Conservation (phyloP, 1,140 invertebrate species). For the Platyscapa corneri region DNA sequence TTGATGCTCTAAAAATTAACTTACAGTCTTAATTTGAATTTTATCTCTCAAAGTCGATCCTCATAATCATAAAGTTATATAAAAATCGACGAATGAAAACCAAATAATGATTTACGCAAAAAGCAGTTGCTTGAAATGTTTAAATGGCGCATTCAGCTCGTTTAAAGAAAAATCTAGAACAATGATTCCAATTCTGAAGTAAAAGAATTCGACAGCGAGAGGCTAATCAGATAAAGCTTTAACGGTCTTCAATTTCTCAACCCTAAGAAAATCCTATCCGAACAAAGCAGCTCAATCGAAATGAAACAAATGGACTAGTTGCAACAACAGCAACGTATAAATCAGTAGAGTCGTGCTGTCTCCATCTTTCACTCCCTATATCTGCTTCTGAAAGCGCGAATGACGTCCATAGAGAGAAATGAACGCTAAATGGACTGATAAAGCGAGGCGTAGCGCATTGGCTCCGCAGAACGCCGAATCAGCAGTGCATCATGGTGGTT, state of each 20-base stretch:
- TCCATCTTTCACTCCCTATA: neutral
- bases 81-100: no score
- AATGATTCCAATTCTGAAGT: neutral
- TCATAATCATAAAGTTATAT: no score
- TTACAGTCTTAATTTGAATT: no score
- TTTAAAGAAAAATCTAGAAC: no score
- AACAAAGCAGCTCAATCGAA: neutral
- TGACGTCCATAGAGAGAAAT: conserved; percentile 49
- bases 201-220: neutral
- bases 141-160: no score
- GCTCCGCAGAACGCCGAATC: conserved; percentile 39
- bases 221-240: neutral
- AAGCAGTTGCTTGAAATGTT: no score
- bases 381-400: conserved; percentile 1
- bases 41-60: no score
- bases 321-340: conserved; percentile 17
- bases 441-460: conserved; percentile 37
- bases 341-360: neutral
- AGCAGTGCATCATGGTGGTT: conserved; percentile 42
- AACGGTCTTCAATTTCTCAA: neutral
- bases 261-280: neutral
- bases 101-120: no score
- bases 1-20: no score
- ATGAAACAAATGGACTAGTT: conserved; percentile 6
- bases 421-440: conserved; percentile 55